Evolutionary conservation across 1,140 invertebrate species (phyloP).

Genomic region (Drosophila quadrilineata): DNA sequence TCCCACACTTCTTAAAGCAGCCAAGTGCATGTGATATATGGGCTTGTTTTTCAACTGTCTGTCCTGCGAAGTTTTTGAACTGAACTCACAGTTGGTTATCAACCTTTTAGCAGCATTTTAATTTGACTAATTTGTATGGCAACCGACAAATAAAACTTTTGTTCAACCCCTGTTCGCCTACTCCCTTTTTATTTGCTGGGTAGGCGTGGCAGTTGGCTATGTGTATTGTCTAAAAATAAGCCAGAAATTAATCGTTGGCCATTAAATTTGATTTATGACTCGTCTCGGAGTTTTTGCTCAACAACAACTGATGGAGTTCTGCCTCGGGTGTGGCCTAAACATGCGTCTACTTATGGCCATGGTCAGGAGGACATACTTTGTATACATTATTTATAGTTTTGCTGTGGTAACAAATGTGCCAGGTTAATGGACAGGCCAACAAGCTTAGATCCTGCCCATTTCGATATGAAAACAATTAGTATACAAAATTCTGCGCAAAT

Average conservation of each 20-base stretch:
- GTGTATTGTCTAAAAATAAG: slow-evolving; percentile 30
- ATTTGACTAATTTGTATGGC: slow-evolving; percentile 46
- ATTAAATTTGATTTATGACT: slow-evolving; percentile 71
- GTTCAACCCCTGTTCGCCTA: too few relatives aligned
- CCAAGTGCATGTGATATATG: slow-evolving; percentile 49
- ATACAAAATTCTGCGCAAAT: too few relatives aligned
- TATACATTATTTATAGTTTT: slow-evolving; percentile 70
- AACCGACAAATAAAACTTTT: slow-evolving; percentile 38
- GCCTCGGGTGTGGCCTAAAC: slow-evolving; percentile 33
- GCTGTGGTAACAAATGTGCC: slow-evolving; percentile 53
- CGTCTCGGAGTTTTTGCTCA: slow-evolving; percentile 22
- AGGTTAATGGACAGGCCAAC: slow-evolving; percentile 47
- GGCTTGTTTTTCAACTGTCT: slow-evolving; percentile 35
- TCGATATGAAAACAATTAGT: neutral
- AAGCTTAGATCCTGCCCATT: neutral
- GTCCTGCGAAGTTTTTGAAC: neutral
- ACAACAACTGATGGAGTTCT: slow-evolving; percentile 13
- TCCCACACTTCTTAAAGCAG: slow-evolving; percentile 13
- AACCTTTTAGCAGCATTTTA: slow-evolving; percentile 38
- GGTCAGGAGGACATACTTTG: slow-evolving; percentile 63
- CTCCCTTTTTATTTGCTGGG: neutral
- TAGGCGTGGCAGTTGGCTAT: slow-evolving; percentile 17
- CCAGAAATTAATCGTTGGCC: slow-evolving; percentile 67
- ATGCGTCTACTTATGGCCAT: slow-evolving; percentile 42
- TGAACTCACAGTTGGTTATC: neutral